Percentiles rank a stretch among this genome's conserved stretches.
These are phyloP conservation scores for Cranoglanis bouderius DNA, from an alignment of 2,113 vertebrate genomes.

Conservation along the genomic window DNA sequence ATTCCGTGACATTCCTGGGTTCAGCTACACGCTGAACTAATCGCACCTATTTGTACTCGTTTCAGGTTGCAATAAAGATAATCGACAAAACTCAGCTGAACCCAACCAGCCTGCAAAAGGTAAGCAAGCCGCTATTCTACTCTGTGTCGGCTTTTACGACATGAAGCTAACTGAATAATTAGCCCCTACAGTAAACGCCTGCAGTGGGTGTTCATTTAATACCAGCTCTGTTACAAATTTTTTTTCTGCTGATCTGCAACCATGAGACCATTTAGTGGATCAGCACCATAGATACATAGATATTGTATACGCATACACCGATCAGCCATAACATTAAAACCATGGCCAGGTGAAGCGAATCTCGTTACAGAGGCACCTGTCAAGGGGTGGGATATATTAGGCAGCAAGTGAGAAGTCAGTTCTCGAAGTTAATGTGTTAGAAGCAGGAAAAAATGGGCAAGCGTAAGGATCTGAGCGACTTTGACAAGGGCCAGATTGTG, in stretches of 20 bases:
- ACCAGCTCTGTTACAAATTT: neutral
- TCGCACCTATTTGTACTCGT: constrained; percentile 32
- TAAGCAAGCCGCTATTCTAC: constrained; percentile 49
- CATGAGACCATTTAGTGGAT: neutral
- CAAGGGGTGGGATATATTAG: too few relatives aligned
- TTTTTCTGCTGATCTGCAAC: neutral
- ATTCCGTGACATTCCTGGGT: too few relatives aligned
- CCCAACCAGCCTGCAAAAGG: constrained; percentile 79
- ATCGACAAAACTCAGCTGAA: constrained; percentile 81
- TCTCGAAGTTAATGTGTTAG: too few relatives aligned
- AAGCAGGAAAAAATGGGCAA: too few relatives aligned
- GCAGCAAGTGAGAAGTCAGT: too few relatives aligned
- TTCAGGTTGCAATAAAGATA: constrained; percentile 80
- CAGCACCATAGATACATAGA: neutral
- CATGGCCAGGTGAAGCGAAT: too few relatives aligned
- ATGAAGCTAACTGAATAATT: constrained; percentile 8
- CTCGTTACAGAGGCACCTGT: too few relatives aligned
- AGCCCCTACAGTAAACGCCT: neutral
- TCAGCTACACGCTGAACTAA: neutral
- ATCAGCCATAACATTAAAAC: too few relatives aligned
- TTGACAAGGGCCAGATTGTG: too few relatives aligned
- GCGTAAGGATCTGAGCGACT: too few relatives aligned
- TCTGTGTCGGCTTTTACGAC: neutral
- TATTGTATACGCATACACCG: neutral
- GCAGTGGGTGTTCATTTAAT: neutral